Base-by-base conservation (phyloP, 2,888 invertebrate genomes). In the Phengaris alcon region DNA sequence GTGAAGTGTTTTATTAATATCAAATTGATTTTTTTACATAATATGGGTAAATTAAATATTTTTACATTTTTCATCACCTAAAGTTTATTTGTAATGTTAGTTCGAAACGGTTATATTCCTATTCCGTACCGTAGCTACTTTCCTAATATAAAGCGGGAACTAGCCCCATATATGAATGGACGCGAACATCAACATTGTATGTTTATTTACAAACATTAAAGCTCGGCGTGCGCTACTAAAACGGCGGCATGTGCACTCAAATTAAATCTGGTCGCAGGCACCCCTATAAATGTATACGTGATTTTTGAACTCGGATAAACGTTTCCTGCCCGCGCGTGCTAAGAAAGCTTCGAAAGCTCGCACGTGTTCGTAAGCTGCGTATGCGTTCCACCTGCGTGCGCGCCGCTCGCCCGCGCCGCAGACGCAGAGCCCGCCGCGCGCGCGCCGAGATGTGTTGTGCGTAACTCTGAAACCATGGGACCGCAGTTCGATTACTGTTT, bases 401-500 rank as follows among this genome's bases (percentile, higher is more conserved):
- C 86, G 88, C 82, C 48, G 48, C 48, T 8, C 48, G 48, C 48
- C 78, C 78, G 77, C 80, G 81, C 79, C 79, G 81, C 82, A 82
- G 82, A 81, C 77, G 76, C 84, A 92, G 88, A 92, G 82, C 85
- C 85, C 86, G 88, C 81, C 87, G 89, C 87, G 92, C 90, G 80
- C 79, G 85, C 88, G 87, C 77, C 84, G 90, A 85, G 89, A 93
- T 93, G 92, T 90, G 93, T 89, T 87, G 93, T 90, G 91, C 78
- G 78, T 81, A 79, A 79, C 74, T 75, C 75, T 73, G 76, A 76
- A 76, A 86, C 78, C 80, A 93, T 93, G 93, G 93, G 93, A 88
- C 93, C 93, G 82, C 93, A 93, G 82, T 93, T 91, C 82, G 93
- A 93, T 83, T 93, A 91, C 83, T 92, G 92, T 80, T 86, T 93